Conservation (phyloP, 2,113 vertebrate genomes). For the Sinocyclocheilus anophthalmus region DNA sequence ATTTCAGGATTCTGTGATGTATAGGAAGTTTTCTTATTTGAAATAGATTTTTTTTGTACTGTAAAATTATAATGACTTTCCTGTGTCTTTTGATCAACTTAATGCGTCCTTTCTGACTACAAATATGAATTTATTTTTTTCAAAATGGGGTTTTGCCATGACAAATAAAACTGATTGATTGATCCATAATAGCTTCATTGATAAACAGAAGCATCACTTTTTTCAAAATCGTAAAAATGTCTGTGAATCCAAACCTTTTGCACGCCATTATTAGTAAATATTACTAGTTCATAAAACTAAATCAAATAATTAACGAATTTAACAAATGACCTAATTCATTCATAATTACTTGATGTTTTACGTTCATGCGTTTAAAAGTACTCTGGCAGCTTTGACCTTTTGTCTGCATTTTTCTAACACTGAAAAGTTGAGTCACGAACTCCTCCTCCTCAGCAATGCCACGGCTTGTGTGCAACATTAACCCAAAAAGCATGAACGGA, state of each 20-base stretch:
- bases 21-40: background rate
- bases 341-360: background rate
- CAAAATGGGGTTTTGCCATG: background rate
- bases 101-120: background rate
- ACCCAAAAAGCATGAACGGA: no score
- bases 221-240: no score
- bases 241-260: no score
- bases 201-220: background rate
- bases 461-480: background rate
- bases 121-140: background rate
- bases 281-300: background rate
- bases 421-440: background rate
- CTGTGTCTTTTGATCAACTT: background rate
- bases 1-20: background rate
- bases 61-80: background rate
- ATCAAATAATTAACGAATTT: background rate
- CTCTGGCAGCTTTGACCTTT: background rate
- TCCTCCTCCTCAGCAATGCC: background rate
- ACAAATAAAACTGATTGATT: background rate
- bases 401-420: background rate
- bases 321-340: background rate
- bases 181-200: no score
- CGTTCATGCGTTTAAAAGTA: background rate
- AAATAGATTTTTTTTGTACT: background rate
- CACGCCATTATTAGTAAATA: background rate